Percentiles rank a stretch among this genome's conserved stretches.
These are phyloP conservation scores for Phaethornis superciliosus DNA, from an alignment of 2,113 vertebrate genomes.

Conservation along the genomic window DNA sequence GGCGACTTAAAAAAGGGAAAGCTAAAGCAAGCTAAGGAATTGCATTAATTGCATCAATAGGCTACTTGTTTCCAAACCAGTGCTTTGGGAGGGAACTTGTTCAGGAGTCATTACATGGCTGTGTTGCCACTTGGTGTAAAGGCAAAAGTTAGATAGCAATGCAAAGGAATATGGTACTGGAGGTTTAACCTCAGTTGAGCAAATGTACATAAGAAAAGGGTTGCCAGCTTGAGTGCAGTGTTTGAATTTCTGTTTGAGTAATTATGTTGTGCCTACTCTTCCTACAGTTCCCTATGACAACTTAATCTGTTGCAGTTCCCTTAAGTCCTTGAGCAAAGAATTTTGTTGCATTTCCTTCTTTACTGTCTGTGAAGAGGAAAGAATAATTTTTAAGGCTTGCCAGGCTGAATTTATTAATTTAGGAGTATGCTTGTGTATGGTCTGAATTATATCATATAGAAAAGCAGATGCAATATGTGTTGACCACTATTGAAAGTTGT, in stretches of 20 bases:
- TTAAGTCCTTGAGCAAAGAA: neutral
- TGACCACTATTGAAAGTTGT: neutral
- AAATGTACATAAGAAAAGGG: neutral
- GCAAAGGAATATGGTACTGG: neutral
- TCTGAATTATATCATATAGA: neutral
- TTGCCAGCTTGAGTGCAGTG: neutral
- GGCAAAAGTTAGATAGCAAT: neutral
- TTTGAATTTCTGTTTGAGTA: neutral
- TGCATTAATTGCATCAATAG: neutral
- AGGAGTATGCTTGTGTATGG: neutral
- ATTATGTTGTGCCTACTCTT: neutral
- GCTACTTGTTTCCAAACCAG: neutral
- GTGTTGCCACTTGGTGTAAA: neutral
- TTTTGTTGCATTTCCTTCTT: neutral
- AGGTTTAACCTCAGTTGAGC: accelerated
- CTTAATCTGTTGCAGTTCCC: neutral
- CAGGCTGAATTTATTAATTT: neutral
- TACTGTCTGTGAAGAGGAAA: neutral
- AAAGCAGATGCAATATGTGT: neutral
- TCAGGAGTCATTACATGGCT: accelerated
- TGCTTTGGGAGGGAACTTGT: neutral
- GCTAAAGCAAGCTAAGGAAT: neutral
- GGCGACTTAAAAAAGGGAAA: neutral
- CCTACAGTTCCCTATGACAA: neutral
- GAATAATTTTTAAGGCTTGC: neutral